Conservation (phyloP, 2,888 invertebrate species). For the Eumerus sabulonum region DNA sequence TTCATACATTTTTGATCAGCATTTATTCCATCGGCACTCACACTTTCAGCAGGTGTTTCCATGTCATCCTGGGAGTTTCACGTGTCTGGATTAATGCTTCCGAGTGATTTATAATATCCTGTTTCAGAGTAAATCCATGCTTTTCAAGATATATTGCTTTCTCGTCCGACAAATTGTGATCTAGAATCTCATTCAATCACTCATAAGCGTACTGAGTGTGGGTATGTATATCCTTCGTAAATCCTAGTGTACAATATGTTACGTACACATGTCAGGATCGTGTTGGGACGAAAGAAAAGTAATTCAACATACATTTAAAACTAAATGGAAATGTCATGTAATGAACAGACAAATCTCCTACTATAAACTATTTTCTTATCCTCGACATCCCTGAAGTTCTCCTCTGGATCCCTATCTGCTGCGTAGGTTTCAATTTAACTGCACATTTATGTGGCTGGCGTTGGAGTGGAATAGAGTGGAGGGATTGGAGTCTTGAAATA, state of each 20-base stretch:
- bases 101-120: slow-evolving; percentile 23
- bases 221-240: not conserved
- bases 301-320: slow-evolving; percentile 18
- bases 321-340: slow-evolving; percentile 56
- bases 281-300: slow-evolving; percentile 3
- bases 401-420: no score
- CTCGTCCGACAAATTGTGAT: slow-evolving; percentile 20
- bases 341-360: slow-evolving; percentile 58
- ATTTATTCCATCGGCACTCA: no score
- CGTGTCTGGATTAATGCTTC: slow-evolving; percentile 1
- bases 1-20: not conserved
- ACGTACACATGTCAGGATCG: no score
- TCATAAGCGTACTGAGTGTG: not conserved
- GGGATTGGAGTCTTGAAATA: slow-evolving; percentile 24
- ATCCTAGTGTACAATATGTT: no score
- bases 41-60: not conserved
- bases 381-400: not conserved
- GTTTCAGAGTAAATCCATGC: not conserved
- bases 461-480: not conserved
- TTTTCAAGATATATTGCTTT: slow-evolving; percentile 20
- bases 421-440: not conserved
- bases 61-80: not conserved
- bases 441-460: slow-evolving; percentile 3
- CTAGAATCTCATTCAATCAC: slow-evolving; percentile 42
- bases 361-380: slow-evolving; percentile 52